Conservation (phyloP, 2,797 vertebrate species). For the Acrocephalus scirpaceus region DNA sequence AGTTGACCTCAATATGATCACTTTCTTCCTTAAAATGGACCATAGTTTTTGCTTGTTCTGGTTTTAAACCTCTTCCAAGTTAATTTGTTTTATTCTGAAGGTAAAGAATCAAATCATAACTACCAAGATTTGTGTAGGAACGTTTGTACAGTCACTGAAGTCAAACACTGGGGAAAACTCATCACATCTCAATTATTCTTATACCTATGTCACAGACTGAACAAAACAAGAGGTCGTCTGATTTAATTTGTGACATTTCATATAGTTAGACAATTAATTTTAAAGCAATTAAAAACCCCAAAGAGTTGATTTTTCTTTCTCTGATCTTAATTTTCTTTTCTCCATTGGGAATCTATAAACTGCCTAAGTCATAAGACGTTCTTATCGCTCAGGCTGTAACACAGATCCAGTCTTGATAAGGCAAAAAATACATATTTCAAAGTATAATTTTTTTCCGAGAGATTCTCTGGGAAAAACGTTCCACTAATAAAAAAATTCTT, state of each 20-base stretch:
- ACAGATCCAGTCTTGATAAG: neutral
- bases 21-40: neutral
- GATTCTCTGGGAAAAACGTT: neutral
- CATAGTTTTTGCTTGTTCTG: neutral
- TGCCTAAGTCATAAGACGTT: neutral
- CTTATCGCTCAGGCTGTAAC: neutral
- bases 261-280: neutral
- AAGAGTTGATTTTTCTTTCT: neutral
- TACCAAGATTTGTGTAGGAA: neutral
- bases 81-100: neutral
- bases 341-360: neutral
- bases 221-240: neutral
- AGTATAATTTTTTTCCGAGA: neutral
- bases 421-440: neutral
- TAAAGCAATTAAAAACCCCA: neutral
- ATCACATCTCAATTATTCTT: neutral
- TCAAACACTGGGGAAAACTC: neutral
- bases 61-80: neutral
- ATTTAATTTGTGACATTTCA: neutral
- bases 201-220: neutral
- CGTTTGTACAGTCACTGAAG: neutral
- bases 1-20: neutral
- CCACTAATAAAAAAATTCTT: rapidly evolving
- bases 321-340: neutral
- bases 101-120: neutral